Evolutionary conservation across 2,797 vertebrate genomes (phyloP).

Genomic region (Pterois miles): DNA sequence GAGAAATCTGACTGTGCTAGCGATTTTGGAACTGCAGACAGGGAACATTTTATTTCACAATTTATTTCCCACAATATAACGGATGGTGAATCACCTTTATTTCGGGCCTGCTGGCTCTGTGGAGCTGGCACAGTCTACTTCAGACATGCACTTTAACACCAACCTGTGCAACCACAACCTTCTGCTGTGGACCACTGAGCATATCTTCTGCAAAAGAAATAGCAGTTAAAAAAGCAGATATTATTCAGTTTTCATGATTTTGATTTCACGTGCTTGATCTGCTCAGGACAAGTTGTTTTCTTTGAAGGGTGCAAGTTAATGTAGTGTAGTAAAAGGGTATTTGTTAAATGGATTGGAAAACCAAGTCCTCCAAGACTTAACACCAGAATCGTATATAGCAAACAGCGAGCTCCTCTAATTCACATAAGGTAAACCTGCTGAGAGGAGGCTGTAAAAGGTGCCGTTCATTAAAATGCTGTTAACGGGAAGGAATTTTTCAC

Average conservation of each 20-base stretch:
- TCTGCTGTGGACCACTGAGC: constrained; percentile 33
- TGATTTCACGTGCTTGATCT: constrained; percentile 22
- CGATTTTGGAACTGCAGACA: constrained; percentile 45
- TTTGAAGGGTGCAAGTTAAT: constrained; percentile 53
- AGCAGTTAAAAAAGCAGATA: constrained; percentile 29
- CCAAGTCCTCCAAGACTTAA: constrained; percentile 37
- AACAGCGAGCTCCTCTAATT: constrained; percentile 43
- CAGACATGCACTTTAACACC: constrained; percentile 23
- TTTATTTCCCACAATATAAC: constrained; percentile 57
- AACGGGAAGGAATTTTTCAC: constrained; percentile 33
- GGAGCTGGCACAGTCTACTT: constrained; percentile 24
- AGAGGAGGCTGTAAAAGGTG: constrained; percentile 31
- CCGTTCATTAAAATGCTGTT: constrained; percentile 54
- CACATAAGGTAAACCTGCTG: constrained; percentile 50
- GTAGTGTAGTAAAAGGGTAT: constrained; percentile 45
- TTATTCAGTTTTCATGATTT: constrained; percentile 49
- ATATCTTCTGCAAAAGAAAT: constrained; percentile 18
- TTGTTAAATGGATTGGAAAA: constrained; percentile 72
- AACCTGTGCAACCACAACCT: constrained; percentile 30
- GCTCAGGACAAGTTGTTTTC: constrained; percentile 21
- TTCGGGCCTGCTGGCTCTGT: constrained; percentile 41
- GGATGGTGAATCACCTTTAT: constrained; percentile 62
- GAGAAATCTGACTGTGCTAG: constrained; percentile 52
- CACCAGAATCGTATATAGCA: constrained; percentile 31
- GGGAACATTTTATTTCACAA: constrained; percentile 55